Conservation (phyloP, 2,888 invertebrate genomes). For the Melinaea menophilus region DNA sequence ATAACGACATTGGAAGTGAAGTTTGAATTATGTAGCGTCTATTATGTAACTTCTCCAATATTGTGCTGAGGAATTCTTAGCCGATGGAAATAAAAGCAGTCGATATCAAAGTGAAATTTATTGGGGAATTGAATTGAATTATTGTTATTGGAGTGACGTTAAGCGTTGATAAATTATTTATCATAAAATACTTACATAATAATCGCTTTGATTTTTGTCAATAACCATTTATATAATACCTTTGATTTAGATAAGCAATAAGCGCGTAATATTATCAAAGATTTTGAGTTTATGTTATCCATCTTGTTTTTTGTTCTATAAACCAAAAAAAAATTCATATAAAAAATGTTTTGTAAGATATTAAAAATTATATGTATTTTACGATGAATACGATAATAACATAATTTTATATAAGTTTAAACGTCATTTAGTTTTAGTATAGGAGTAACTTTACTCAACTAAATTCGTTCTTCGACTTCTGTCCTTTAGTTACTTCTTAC, state of each 20-base stretch:
- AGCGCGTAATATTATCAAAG: neutral
- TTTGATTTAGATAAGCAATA: neutral
- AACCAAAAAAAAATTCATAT: no score
- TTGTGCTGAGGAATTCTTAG: conserved; percentile 65
- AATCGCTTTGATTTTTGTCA: neutral
- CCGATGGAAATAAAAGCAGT: conserved; percentile 57
- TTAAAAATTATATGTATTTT: no score
- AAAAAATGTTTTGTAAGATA: no score
- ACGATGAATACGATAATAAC: no score
- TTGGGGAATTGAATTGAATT: conserved; percentile 52
- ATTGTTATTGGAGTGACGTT: conserved; percentile 15
- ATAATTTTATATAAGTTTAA: no score
- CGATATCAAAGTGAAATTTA: conserved; percentile 59
- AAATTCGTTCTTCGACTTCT: no score
- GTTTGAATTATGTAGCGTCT: conserved; percentile 59
- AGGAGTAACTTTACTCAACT: no score
- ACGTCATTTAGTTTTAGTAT: no score
- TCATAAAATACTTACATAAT: no score
- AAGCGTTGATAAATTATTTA: neutral
- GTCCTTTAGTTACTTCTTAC: no score
- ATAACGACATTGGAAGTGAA: conserved; percentile 60
- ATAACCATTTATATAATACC: neutral
- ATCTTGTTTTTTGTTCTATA: no score
- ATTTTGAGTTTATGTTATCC: neutral
- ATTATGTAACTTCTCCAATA: conserved; percentile 72